Conservation (phyloP, 2,888 invertebrate species). For the Agonopterix heracliana region DNA sequence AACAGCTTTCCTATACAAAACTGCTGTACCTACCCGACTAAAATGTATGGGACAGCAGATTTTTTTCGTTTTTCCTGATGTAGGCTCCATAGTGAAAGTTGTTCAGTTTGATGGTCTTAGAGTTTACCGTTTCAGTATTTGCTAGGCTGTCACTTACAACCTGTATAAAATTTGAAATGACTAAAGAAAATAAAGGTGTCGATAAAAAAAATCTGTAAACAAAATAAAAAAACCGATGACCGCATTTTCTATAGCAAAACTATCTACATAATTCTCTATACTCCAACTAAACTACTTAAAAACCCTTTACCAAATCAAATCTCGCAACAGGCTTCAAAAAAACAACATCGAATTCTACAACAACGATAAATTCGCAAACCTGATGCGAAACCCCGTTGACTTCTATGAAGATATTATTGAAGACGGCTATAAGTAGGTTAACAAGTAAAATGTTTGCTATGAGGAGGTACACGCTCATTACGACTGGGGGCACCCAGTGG, state of each 20-base stretch:
- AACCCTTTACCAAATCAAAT: constrained; percentile 41
- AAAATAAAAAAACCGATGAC: no score
- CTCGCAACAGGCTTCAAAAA: constrained; percentile 62
- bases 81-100: no score
- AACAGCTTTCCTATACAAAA: no score
- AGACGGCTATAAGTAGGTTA: constrained; percentile 98
- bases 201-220: no score
- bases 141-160: no score
- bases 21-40: no score
- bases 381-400: constrained; percentile 97
- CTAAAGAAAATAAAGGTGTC: no score
- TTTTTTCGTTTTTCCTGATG: no score
- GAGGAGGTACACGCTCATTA: constrained; percentile 97
- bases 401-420: constrained; percentile 97
- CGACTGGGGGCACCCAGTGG: constrained; percentile 95
- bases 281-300: constrained; percentile 3
- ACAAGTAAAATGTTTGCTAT: constrained; percentile 98
- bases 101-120: no score
- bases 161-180: no score
- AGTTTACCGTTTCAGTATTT: no score
- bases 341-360: constrained; percentile 30
- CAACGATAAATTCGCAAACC: constrained; percentile 72
- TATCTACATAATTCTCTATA: constrained; percentile 11
- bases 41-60: no score
- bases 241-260: background rate